Evolutionary conservation across 2,113 vertebrate genomes (phyloP), one percentile per base, ranked within the genome.

Genomic region (Spea bombifrons): DNA sequence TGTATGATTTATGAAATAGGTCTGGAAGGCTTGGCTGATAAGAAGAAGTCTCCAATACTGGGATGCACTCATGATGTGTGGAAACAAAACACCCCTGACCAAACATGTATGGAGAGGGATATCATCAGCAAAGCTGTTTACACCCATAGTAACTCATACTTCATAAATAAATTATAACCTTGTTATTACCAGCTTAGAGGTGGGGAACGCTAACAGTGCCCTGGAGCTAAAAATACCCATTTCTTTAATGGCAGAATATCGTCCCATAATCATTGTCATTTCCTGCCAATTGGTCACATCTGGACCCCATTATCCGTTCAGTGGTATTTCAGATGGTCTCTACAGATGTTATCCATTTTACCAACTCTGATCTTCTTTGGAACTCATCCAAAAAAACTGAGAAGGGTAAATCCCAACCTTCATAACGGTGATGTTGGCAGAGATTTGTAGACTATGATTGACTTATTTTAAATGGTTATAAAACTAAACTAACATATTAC

Each of bases 311-410:
- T 66, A 55, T 73, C 70, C 57, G 30, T 16, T 73, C 50, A 73
- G 63, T 78, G 61, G 68, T 10, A 57, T 78, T 59, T 63, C 76
- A 64, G 76, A 78, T 65, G 57, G 67, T 71, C 57, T 65, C 57
- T 44, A 64, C 70, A 80, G 71, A 80, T 73, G 77, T 73, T 80
- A 73, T 55, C 70, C 64, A 80, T 80, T 80, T 78, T 69, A 78
- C 59, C 8, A 80, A 80, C 61, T 73, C 55, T 57, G 71, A 80
- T 80, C 77, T 80, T 80, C 77, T 17, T 73, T 80, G 77, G 64
- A 80, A 55, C 45, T 43, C 10, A 49, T 52, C 59, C 72, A 74
- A 47, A 44, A n/a, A 30, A 8, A 17, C 61, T 46, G 43, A 46
- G 43, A 7, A 61, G 30, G 57, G 46, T 67, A 73, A 63, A 79